Evolutionary conservation across 2,888 invertebrate genomes (phyloP), one percentile per base, ranked within the genome.

Genomic region (Dyspetes luteomarginatus): DNA sequence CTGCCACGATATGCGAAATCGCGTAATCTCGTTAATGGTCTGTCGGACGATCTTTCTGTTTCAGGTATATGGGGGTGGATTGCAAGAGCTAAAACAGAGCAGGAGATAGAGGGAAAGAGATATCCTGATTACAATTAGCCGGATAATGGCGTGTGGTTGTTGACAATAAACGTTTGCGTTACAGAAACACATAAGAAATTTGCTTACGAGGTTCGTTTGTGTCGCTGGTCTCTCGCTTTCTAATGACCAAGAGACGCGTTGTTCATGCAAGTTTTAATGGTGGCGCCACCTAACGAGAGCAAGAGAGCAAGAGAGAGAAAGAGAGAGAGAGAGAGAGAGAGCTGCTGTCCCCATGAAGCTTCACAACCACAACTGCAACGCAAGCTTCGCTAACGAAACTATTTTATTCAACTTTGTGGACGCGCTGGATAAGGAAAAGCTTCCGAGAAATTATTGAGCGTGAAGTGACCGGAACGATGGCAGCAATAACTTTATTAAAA

Each of bases 51-150:
- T 19, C 4, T 2, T 50, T 19, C 19, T 1, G 5, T 7, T 15
- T 36, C 15, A 36, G 48, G 52, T 17, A 22, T 19, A 22, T 52
- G 7, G 17, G 52, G 17, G 52, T 52, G 22, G 9, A 19, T 7
- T 7, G 19, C 48, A 56, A 56, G 12, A n/a, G 19, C n/a, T 26
- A n/a, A n/a, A 12, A 56, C 12, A 56, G 3, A 3, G 15, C 7
- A 26, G 26, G 26, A 22, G n/a, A 12, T 3, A 24, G 7, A 9
- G 28, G 1, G n/a, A 26, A n/a, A 28, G 43, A 19, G 55, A 45
- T 55, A 65, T 56, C 45, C 64, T 73, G 64, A 73, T 73, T 73
- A 73, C 65, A 73, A 73, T 73, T 73, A 73, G 52, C 30, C 64
- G 65, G 43, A 56, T 64, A 65, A 65, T 65, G 9, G 58, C 60